Base-by-base conservation (phyloP, 2,888 invertebrate genomes). In the Lordiphosa andalusiaca region DNA sequence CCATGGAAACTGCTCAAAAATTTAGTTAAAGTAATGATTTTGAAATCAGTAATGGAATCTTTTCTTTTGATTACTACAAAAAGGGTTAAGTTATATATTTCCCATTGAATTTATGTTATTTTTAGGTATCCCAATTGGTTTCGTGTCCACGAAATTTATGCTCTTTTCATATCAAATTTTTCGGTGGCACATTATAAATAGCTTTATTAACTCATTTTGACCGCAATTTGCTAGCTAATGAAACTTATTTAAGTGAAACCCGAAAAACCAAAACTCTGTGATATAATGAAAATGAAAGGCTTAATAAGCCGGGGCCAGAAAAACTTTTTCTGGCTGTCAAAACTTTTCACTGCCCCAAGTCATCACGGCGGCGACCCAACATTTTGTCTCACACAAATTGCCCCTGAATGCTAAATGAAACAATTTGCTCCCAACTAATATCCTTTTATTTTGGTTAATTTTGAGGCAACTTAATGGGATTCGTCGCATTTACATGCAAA, bases 161-260 rank as follows among this genome's bases (percentile, higher is more conserved):
- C 16, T 40, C 25, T 42, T 35, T 25, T 44, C 12, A 6, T 21
- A 7, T 21, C 19, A 19, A 47, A 38, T 63, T 54, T 39, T 42
- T 19, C 9, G 9, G 19, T 30, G n/a, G 33, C 46, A 21, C 48
- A 51, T 68, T 71, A 25, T 47, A 53, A 53, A 46, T 65, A 64
- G 51, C 53, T 73, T 74, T 60, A 13, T 33, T 46, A 60, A 50
- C 51, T 54, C 49, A 55, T 58, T 64, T 47, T 51, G 55, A 54
- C 67, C 69, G 56, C 67, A 74, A 76, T 71, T 76, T 81, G 52
- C 57, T 56, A 63, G 59, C 59, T 69, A 77, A 77, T 77, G 59
- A 54, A 71, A 67, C 61, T 71, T 69, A 62, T 74, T 71, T 58
- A 71, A 62, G 19, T 36, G 23, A 42, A 39, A 39, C 53, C 39